phyloP scores from a whole-genome alignment of 2,797 vertebrate genomes.

The Gymnoscopelus microlampas region DNA sequence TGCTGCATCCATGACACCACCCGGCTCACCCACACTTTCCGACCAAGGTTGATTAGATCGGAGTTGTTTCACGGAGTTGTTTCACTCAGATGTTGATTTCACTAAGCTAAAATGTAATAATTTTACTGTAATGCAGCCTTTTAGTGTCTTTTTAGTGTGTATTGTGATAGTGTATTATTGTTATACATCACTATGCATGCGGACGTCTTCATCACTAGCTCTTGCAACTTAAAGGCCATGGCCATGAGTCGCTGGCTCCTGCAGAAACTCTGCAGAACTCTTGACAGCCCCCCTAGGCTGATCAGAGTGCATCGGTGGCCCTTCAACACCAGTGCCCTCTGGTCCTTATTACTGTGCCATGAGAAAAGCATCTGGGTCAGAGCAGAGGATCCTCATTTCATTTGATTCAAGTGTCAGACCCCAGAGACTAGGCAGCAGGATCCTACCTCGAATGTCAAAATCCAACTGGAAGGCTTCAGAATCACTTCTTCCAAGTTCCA shows the following conservation, averaged over 20 bases:
- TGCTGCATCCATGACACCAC: too few species aligned
- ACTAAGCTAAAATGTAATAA: too few species aligned
- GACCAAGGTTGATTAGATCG: too few species aligned
- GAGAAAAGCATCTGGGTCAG: constrained; percentile 27
- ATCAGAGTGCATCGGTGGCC: constrained; percentile 3
- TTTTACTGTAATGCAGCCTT: too few species aligned
- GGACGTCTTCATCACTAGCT: constrained; percentile 13
- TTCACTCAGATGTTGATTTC: too few species aligned
- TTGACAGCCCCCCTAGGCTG: constrained; percentile 6
- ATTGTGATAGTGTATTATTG: not conserved
- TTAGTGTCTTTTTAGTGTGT: not conserved
- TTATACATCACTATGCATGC: constrained; percentile 4
- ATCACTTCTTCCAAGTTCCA: too few species aligned
- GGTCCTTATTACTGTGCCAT: constrained; percentile 30
- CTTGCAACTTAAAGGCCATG: not conserved
- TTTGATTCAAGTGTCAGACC: not conserved
- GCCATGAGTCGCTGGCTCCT: constrained; percentile 2
- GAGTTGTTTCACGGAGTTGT: too few species aligned
- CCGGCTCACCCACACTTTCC: too few species aligned
- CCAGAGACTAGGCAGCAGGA: too few species aligned
- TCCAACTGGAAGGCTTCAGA: too few species aligned
- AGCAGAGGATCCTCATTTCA: constrained; percentile 2
- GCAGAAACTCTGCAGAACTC: not conserved
- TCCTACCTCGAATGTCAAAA: too few species aligned
- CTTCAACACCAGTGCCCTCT: constrained; percentile 34